Evolutionary conservation across 2,797 vertebrate species (phyloP).

Genomic region (Amblyraja radiata): DNA sequence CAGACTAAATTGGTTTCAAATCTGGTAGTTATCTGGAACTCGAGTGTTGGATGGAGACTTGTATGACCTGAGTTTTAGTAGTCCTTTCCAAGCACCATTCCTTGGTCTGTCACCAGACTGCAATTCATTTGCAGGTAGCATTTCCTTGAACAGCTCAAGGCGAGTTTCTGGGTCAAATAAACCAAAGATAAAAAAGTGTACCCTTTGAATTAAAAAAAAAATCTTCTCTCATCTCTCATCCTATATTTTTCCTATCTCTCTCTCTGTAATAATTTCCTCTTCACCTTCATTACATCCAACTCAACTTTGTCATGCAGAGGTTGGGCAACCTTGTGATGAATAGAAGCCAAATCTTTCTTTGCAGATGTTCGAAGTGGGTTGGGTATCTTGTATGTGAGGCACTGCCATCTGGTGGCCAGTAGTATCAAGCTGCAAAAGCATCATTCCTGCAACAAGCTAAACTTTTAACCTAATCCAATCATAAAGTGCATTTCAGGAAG

Average conservation of each 20-base stretch:
- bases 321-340: neutral
- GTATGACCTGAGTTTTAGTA: neutral
- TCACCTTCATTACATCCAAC: neutral
- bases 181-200: neutral
- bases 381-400: too few relatives aligned
- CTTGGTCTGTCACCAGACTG: neutral
- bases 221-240: too few relatives aligned
- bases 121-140: neutral
- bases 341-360: neutral
- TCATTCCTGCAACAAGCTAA: neutral
- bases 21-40: too few relatives aligned
- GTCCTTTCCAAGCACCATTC: neutral
- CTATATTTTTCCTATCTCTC: too few relatives aligned
- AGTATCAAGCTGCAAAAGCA: neutral
- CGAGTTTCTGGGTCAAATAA: neutral
- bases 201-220: too few relatives aligned
- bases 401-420: conserved; percentile 22
- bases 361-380: too few relatives aligned
- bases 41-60: too few relatives aligned
- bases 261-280: neutral
- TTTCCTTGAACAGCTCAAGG: neutral
- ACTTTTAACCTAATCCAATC: neutral
- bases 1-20: neutral
- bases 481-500: neutral
- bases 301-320: neutral